A percentile compares a stretch with the other conserved stretches of the same genome.
These are phyloP conservation scores for Trissolcus brochymenae DNA, from an alignment of 2,888 invertebrate genomes.

Conservation along the genomic window DNA sequence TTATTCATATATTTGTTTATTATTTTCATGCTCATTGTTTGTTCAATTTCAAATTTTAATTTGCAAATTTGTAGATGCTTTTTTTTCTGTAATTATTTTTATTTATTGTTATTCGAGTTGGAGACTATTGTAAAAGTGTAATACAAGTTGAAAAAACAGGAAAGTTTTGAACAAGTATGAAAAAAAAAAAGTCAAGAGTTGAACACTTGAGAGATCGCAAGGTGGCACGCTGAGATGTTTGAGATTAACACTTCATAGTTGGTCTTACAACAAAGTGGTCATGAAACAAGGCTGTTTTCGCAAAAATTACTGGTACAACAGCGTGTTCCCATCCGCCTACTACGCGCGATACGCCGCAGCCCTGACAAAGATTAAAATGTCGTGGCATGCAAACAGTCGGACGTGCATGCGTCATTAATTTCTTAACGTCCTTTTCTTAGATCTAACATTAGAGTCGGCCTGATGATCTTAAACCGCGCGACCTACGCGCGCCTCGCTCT, in stretches of 20 bases:
- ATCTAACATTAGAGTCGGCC: conserved; percentile 55
- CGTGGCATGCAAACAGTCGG: conserved; percentile 60
- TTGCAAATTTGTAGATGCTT: too few relatives aligned
- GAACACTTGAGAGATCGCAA: background rate
- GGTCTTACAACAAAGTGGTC: conserved; percentile 37
- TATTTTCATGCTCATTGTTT: conserved; percentile 4
- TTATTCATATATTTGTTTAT: too few relatives aligned
- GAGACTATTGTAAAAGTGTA: too few relatives aligned
- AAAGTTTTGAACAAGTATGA: too few relatives aligned
- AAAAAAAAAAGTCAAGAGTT: background rate
- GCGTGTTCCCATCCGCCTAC: conserved; percentile 53
- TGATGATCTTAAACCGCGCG: conserved; percentile 36
- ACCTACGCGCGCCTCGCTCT: conserved; percentile 42
- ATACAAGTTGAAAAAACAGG: too few relatives aligned
- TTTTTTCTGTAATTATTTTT: too few relatives aligned
- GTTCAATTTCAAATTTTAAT: background rate
- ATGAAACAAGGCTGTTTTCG: conserved; percentile 34
- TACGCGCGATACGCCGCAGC: conserved; percentile 58
- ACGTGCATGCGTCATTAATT: conserved; percentile 62
- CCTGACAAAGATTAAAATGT: conserved; percentile 65
- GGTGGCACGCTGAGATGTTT: background rate
- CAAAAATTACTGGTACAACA: conserved; percentile 49
- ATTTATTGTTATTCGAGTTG: too few relatives aligned
- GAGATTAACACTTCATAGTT: conserved; percentile 31
- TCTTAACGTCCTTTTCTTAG: conserved; percentile 55